Conservation (phyloP, 64 coral and sea anemone species). For the Anthopleura sola region DNA sequence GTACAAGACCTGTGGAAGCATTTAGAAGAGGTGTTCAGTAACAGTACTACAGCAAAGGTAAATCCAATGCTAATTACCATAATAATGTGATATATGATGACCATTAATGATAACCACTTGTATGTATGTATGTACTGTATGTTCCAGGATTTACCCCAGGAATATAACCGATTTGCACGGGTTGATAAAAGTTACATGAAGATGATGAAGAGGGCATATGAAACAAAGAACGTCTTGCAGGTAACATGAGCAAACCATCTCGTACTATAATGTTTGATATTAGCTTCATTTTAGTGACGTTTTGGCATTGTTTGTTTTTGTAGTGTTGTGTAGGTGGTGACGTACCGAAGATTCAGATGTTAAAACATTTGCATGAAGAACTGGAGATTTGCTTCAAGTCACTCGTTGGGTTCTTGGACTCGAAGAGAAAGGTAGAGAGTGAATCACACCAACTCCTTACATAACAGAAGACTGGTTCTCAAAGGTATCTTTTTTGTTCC, state of each 20-base stretch:
- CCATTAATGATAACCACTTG: neutral
- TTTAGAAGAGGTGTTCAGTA: conserved; percentile 89
- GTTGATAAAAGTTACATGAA: conserved; percentile 99
- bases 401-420: conserved; percentile 81
- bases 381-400: conserved; percentile 99
- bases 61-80: neutral
- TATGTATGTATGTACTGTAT: conserved; percentile 13
- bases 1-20: conserved; percentile 90
- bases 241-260: conserved; percentile 10
- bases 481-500: neutral
- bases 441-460: neutral
- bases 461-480: neutral
- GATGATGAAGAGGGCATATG: conserved; percentile 98
- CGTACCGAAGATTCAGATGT: conserved; percentile 93
- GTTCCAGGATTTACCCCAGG: conserved; percentile 89
- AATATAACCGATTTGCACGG: conserved; percentile 89
- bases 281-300: too few relatives aligned
- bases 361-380: conserved; percentile 90
- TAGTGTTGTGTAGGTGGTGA: conserved; percentile 99
- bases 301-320: neutral
- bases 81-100: too few relatives aligned
- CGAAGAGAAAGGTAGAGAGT: conserved; percentile 76
- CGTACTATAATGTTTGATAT: neutral
- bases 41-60: conserved; percentile 87
- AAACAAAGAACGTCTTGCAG: conserved; percentile 98